Conservation (phyloP, 2,888 invertebrate species). For the Cataglyphis albicans region DNA sequence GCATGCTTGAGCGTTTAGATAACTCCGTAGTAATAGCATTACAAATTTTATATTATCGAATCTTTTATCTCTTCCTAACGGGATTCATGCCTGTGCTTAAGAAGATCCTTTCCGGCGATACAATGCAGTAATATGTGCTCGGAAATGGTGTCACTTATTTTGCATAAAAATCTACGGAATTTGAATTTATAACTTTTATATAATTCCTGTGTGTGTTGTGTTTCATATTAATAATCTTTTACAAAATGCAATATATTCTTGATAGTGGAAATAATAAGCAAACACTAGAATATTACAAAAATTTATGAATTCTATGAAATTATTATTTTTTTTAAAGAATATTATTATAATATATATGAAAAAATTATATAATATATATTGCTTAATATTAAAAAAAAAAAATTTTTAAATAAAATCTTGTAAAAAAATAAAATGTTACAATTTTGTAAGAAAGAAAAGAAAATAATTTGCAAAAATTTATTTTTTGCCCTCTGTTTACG, state of each 20-base stretch:
- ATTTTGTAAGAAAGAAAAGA: not conserved
- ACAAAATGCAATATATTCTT: not conserved
- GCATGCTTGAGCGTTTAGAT: not conserved
- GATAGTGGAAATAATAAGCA: not conserved
- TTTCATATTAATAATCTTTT: not conserved
- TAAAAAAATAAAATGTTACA: not conserved
- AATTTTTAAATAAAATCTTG: not conserved
- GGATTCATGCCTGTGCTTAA: not conserved
- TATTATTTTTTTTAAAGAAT: not conserved
- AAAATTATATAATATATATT: not conserved
- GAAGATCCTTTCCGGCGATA: not conserved
- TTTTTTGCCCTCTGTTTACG: not conserved
- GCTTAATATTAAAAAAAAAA: not conserved
- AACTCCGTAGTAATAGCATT: not conserved
- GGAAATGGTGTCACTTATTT: not conserved
- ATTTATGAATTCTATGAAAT: not conserved
- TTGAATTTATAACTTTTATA: not conserved
- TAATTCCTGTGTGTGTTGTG: not conserved
- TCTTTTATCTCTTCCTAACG: slow-evolving; percentile 8
- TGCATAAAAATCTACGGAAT: not conserved
- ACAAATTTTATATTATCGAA: not conserved
- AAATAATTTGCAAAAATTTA: not conserved
- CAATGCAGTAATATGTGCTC: not conserved
- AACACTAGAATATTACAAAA: not conserved
- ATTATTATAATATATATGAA: not conserved